Base-by-base conservation (phyloP, 2,888 invertebrate species). In the Sinhomidia bicolor region DNA sequence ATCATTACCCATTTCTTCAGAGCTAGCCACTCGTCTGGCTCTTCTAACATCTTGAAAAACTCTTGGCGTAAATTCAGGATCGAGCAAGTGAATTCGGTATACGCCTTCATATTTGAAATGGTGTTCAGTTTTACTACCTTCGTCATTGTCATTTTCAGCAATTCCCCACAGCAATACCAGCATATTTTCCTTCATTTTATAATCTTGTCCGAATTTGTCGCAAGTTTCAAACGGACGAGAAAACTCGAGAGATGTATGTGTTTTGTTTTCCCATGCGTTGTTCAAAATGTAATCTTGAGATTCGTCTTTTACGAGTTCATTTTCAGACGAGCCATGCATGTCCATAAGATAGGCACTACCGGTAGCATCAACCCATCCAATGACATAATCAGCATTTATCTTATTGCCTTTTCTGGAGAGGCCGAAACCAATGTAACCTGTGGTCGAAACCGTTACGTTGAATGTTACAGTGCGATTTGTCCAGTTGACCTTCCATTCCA, bases 361-460 rank as follows among this genome's bases (percentile, higher is more conserved):
- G 2, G 32, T 29, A 3, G 10, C 17, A 36, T 29, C 32, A 5
- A 68, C 41, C n/a, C 68, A 29, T 29, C 68, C 68, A 23, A 68
- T 36, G 12, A 68, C 17, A 9, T 32, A 36, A 36, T 68, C 68
- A n/a, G n/a, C n/a, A n/a, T n/a, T n/a, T n/a, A n/a, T n/a, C n/a
- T n/a, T n/a, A n/a, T n/a, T n/a, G n/a, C 32, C 68, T 5, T 26
- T 14, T 23, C 51, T 32, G 6, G 81, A 17, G 29, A 81, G 10
- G 1, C 87, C 87, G 26, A 87, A 81, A 0, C 60, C 87, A 2
- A 87, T 74, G 2, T 17, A 80, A 6, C 87, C 87, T 1, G 1
- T 23, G 23, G 81, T 87, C 3, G 68, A 29, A 7, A 26, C 81
- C 10, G 57, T 57, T 3, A 74, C 60, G 51, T 81, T 71, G 57